Evolutionary conservation across 2,888 invertebrate species (phyloP), one percentile per base, ranked within the genome.

Genomic region (Dromius quadrimaculatus): DNA sequence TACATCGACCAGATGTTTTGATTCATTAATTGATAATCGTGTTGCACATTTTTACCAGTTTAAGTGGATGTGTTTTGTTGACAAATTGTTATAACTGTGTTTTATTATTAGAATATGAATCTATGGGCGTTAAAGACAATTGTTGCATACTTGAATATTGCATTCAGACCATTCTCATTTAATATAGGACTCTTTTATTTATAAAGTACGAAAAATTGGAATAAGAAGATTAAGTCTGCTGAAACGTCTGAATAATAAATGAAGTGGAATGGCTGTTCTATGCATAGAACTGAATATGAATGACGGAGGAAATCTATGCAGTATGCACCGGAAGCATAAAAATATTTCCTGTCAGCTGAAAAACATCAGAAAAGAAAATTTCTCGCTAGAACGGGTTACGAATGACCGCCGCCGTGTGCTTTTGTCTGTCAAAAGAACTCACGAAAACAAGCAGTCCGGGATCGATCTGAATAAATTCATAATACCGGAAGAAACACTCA

Each of bases 271-370:
- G 28, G 15, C 50, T 54, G 50, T 23, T 13, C 28, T 28, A 54
- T 54, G 50, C 23, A 54, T 28, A n/a, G 28, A 54, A 54, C 50
- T 54, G 50, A 54, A 54, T 54, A 54, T 54, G 50, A 54, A 54
- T 54, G 50, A 22, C 47, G 17, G 19, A 15, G 50, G 28, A 23
- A 54, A 54, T 54, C 15, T 54, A 54, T 54, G 50, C 28, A 28
- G n/a, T 36, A 36, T 47, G 47, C 47, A 22, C 22, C 11, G 13
- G 15, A 38, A 38, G 11, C 9, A 47, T 8, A 47, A 28, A 54
- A 54, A 54, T 54, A 54, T 54, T 54, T 11, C 8, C 28, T 28
- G 50, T 54, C 50, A 28, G 50, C 28, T 54, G 28, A 8, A 3
- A 28, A 28, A 28, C 36, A 8, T 15, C 15, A 8, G 50, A 28